These are phyloP conservation scores for Epistrophella euchroma DNA, from an alignment of 2,888 invertebrate species.

Conservation along the genomic window DNA sequence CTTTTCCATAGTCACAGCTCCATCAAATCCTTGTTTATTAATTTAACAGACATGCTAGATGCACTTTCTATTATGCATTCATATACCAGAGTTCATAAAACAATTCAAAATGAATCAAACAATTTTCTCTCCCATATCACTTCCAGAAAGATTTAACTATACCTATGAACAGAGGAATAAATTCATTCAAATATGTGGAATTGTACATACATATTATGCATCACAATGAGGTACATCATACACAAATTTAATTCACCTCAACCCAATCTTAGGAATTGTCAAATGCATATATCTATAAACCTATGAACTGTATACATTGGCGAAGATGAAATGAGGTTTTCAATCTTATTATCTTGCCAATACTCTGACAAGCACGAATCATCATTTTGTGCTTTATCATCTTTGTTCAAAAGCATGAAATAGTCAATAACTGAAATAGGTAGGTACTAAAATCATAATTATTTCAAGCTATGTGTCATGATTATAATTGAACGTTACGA, in stretches of 20 bases:
- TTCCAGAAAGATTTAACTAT: neutral
- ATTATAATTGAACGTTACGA: neutral
- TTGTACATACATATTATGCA: no score
- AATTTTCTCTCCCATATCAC: neutral
- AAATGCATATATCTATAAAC: neutral
- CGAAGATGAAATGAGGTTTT: conserved; percentile 14
- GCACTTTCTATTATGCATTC: neutral
- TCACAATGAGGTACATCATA: neutral
- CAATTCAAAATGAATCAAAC: conserved; percentile 9
- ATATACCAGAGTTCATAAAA: neutral
- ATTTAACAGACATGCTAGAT: neutral
- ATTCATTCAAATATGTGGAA: conserved; percentile 10
- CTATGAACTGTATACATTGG: neutral
- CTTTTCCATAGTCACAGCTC: neutral
- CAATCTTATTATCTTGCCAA: conserved; percentile 7
- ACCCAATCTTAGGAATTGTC: conserved; percentile 1
- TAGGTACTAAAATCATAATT: neutral
- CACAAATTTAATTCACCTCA: neutral
- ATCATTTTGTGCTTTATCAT: neutral
- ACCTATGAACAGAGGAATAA: neutral
- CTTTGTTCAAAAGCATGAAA: conserved; percentile 7
- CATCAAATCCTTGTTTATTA: neutral
- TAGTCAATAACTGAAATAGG: neutral
- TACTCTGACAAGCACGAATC: neutral
- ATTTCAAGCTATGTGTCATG: conserved; percentile 5